Percentiles rank a stretch among this genome's conserved stretches.
phyloP scores from a whole-genome alignment of 2,113 vertebrate genomes.

The Tragelaphus buxtoni region DNA sequence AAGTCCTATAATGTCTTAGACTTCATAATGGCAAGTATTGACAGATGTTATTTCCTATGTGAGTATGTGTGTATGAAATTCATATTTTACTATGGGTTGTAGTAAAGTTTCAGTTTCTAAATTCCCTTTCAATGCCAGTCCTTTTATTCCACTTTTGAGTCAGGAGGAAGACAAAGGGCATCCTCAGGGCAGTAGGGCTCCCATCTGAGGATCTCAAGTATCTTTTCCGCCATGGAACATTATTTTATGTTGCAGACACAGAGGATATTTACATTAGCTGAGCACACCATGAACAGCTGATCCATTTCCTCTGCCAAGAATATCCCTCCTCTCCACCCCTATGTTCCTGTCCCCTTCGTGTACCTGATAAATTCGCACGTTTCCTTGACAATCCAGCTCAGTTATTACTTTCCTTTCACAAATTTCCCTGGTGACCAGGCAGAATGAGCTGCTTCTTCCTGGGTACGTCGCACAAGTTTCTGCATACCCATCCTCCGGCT shows the following conservation, averaged over 20 bases:
- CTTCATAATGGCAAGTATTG: background rate
- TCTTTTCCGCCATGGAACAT: background rate
- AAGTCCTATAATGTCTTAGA: background rate
- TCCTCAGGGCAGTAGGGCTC: background rate
- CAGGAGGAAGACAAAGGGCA: background rate
- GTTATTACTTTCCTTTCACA: background rate
- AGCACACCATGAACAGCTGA: background rate
- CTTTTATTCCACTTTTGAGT: background rate
- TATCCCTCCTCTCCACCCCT: background rate
- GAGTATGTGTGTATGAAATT: background rate
- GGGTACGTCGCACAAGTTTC: background rate
- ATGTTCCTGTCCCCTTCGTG: background rate
- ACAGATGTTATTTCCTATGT: background rate
- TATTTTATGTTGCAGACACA: background rate
- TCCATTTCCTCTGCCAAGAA: background rate
- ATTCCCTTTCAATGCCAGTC: background rate
- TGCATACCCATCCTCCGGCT: background rate
- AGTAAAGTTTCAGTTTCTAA: background rate
- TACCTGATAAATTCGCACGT: background rate
- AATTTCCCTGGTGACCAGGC: background rate
- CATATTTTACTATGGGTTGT: background rate
- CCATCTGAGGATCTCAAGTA: background rate
- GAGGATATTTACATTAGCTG: background rate
- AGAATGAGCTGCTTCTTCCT: background rate
- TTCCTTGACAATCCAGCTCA: background rate